phyloP scores from a whole-genome alignment of 2,888 invertebrate species.

The Ischnura elegans region DNA sequence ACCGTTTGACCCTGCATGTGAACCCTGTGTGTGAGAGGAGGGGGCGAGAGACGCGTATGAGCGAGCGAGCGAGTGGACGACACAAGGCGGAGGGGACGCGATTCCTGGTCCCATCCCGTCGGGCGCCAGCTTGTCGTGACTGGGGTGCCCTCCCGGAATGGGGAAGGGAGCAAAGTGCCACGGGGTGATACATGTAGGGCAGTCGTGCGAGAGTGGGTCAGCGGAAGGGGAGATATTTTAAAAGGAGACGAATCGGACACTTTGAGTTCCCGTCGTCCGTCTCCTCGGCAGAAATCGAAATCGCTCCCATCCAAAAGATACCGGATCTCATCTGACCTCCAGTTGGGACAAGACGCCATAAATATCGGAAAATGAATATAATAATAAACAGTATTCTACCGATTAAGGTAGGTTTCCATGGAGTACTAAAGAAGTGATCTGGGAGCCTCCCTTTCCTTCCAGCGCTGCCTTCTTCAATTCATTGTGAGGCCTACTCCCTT shows the following conservation, averaged over 20 bases:
- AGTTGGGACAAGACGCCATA: no score
- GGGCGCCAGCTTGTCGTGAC: slow-evolving; percentile 16
- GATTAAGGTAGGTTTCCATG: no score
- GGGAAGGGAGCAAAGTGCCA: not conserved
- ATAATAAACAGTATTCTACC: no score
- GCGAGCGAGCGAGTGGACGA: not conserved
- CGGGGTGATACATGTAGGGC: not conserved
- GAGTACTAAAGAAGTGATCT: no score
- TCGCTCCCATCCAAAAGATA: not conserved
- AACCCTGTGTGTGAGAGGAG: not conserved
- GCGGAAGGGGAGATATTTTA: not conserved
- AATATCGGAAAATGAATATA: no score
- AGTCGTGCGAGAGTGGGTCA: not conserved
- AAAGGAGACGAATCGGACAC: not conserved
- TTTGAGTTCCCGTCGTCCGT: not conserved
- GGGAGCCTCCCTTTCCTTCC: no score
- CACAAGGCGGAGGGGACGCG: not conserved
- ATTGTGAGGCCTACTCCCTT: no score
- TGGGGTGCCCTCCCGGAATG: not conserved
- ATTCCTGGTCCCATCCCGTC: not conserved
- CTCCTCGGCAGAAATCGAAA: not conserved
- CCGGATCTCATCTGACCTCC: no score
- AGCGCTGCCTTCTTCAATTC: no score
- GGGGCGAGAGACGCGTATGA: not conserved
- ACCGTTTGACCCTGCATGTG: no score